phyloP scores from a whole-genome alignment of 2,113 vertebrate genomes.

The Oenanthe melanoleuca region DNA sequence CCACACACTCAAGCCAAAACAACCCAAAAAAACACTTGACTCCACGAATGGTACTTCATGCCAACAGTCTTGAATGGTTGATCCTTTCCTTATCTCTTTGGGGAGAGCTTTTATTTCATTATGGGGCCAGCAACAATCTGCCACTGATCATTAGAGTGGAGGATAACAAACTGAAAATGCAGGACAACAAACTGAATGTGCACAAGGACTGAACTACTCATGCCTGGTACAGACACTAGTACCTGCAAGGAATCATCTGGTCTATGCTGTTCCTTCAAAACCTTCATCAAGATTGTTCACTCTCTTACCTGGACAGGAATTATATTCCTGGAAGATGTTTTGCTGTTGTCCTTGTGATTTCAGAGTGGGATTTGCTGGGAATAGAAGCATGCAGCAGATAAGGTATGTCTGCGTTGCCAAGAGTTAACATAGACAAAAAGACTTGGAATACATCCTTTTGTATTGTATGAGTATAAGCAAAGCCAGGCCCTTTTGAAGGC shows the following conservation, averaged over 20 bases:
- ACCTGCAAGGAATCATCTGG: background rate
- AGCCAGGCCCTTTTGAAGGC: background rate
- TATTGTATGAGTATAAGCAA: background rate
- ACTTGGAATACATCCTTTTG: background rate
- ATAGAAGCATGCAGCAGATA: background rate
- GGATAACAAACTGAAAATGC: too few relatives aligned
- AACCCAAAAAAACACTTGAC: background rate
- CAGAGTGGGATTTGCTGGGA: background rate
- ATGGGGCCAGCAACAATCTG: background rate
- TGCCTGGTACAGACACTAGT: background rate
- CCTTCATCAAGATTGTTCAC: background rate
- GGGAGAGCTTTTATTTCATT: background rate
- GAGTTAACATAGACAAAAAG: background rate
- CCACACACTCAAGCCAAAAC: background rate
- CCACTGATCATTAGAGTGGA: too few relatives aligned
- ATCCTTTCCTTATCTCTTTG: background rate
- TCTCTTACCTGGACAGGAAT: background rate
- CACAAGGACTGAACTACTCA: background rate
- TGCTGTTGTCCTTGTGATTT: background rate
- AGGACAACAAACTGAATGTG: background rate
- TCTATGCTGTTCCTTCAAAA: background rate
- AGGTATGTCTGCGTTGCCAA: background rate
- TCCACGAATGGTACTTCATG: background rate
- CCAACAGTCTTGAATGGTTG: background rate
- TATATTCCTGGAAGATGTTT: background rate